Conservation (phyloP, 2,888 invertebrate genomes). For the Laspeyria flexula region DNA sequence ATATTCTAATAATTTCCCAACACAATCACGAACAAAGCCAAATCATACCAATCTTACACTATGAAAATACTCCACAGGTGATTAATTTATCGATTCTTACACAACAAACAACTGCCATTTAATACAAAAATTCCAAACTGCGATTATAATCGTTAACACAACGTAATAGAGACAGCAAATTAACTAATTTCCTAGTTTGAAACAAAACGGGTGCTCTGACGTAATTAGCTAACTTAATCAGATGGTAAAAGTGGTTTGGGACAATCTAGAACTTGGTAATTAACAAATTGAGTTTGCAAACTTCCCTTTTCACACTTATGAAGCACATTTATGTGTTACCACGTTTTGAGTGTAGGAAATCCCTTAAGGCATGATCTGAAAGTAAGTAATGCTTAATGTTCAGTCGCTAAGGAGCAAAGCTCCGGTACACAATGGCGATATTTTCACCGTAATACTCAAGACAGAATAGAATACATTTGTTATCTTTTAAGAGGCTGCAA, state of each 20-base stretch:
- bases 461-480: conserved; percentile 1
- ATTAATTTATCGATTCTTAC: not conserved
- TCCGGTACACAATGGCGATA: not conserved
- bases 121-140: conserved; percentile 1
- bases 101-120: not conserved
- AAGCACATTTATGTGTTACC: conserved; percentile 23
- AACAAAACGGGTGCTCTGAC: conserved; percentile 41
- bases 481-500: not conserved
- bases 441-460: not conserved
- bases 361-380: conserved; percentile 31
- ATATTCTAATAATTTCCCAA: not conserved
- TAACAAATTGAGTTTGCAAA: conserved; percentile 37
- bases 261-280: conserved; percentile 36
- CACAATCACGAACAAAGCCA: not conserved
- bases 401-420: conserved; percentile 6
- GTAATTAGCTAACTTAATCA: conserved; percentile 47
- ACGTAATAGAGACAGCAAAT: conserved; percentile 46
- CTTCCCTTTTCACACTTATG: conserved; percentile 26
- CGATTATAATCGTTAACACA: conserved; percentile 26
- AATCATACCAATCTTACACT: not conserved
- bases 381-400: conserved; percentile 20
- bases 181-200: conserved; percentile 48
- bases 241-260: conserved; percentile 34
- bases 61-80: not conserved
- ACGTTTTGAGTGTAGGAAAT: conserved; percentile 25